Evolutionary conservation across 2,797 vertebrate species (phyloP).

Genomic region (Alectoris magna): DNA sequence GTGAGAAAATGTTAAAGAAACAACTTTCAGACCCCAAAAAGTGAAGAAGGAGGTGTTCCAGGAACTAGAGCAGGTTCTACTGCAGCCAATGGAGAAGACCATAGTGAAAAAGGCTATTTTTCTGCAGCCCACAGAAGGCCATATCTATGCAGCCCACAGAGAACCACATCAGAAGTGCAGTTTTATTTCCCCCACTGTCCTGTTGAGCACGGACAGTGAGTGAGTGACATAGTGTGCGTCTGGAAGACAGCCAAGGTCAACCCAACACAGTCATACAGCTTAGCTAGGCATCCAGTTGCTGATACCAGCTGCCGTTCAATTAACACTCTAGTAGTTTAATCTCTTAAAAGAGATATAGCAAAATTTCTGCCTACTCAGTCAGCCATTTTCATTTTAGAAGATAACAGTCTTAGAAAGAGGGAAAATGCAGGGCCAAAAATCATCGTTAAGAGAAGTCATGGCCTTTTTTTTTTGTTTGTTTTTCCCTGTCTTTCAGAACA

Average conservation of each 20-base stretch:
- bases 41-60: background rate
- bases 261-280: background rate
- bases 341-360: background rate
- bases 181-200: background rate
- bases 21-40: background rate
- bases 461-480: background rate
- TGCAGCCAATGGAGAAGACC: background rate
- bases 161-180: background rate
- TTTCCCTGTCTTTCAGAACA: background rate
- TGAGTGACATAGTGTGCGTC: background rate
- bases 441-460: accelerated
- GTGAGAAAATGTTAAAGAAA: background rate
- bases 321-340: background rate
- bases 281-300: background rate
- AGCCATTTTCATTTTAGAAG: background rate
- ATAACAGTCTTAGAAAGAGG: background rate
- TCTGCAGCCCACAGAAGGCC: background rate
- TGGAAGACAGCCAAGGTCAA: background rate
- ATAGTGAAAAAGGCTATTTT: background rate
- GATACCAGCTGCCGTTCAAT: background rate
- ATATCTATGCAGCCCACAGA: background rate
- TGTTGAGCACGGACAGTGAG: background rate
- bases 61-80: background rate
- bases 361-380: background rate
- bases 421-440: background rate